Percentiles rank a stretch among this genome's conserved stretches.
These are phyloP conservation scores for Sebastes schlegelii DNA, from an alignment of 2,113 vertebrate species.

Conservation along the genomic window DNA sequence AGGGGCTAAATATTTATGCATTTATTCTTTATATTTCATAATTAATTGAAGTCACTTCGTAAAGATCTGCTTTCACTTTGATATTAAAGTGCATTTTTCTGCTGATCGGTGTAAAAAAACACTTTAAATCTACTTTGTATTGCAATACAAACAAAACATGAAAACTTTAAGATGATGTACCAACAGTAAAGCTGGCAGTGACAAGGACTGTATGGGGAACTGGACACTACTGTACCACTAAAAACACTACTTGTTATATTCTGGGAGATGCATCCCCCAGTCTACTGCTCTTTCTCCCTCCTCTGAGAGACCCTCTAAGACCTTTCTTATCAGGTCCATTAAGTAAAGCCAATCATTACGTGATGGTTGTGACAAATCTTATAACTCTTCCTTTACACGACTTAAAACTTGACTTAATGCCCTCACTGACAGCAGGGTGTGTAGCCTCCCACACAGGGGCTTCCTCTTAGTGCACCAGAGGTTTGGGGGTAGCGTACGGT, in stretches of 20 bases:
- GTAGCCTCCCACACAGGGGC: slow-evolving; percentile 5
- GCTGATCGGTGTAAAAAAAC: not conserved
- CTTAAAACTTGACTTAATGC: slow-evolving; percentile 24
- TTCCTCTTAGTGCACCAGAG: slow-evolving; percentile 28
- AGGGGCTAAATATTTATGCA: not conserved
- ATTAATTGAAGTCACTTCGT: not conserved
- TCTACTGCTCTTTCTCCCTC: not conserved
- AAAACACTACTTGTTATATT: slow-evolving; percentile 26
- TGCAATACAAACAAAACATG: not conserved
- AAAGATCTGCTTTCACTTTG: not conserved
- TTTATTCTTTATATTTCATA: not conserved
- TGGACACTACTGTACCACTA: not conserved
- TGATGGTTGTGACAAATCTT: slow-evolving; percentile 15
- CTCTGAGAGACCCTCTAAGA: not conserved
- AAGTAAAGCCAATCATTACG: slow-evolving; percentile 17
- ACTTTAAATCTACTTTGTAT: not conserved
- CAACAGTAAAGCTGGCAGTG: not conserved
- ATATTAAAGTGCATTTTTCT: not conserved
- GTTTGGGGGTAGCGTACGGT: slow-evolving; percentile 21
- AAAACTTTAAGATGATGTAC: not conserved
- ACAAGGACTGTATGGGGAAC: not conserved
- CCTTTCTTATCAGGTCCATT: not conserved
- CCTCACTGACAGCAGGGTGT: slow-evolving; percentile 27
- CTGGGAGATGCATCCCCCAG: slow-evolving; percentile 9
- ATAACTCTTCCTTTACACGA: slow-evolving; percentile 28